Evolutionary conservation across 1,140 invertebrate species (phyloP), one percentile per base, ranked within the genome.

Genomic region (Drosophila albomicans): DNA sequence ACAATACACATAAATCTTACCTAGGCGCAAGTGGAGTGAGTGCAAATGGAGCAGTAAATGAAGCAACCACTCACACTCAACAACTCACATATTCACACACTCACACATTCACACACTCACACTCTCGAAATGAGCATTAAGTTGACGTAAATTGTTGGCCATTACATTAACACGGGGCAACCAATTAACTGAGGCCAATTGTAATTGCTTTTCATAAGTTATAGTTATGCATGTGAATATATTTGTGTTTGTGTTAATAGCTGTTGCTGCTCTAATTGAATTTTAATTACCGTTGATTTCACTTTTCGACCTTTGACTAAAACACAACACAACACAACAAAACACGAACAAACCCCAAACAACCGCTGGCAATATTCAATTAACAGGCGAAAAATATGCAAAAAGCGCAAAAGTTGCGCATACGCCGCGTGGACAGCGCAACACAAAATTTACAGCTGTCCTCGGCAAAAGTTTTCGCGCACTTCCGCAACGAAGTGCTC

Each of bases 141-240:
- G 89, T 91, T 91, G 89, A 91, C 89, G 89, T 91, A 91, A 91
- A 91, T 91, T 89, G 90, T 79, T 75, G 77, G 85, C 89, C 89
- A 91, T 91, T 91, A 91, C 82, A 91, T 91, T 91, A 91, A 89
- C 82, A 86, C 77, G 25, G 28, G 32, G 45, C 57, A 65, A 52
- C 77, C 82, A 87, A 87, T 87, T 87, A 87, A 88, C 68, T 78
- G 61, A 56, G 71, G 59, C 84, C 75, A 62, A 48, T 79, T 77
- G 70, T 89, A 88, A 89, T 89, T 89, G 78, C 77, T 78, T 90
- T 76, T 59, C 56, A 62, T 35, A 35, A 61, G 38, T 61, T 67
- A 67, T 57, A 49, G 43, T 57, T 57, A 74, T 63, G 38, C 45
- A 35, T 51, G 28, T 15, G 5, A 30, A 25, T 41, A 30, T 54